Percentiles rank a stretch among this genome's conserved stretches.
Conservation (phyloP, 2,797 vertebrate species). For the Anguilla megastoma region DNA sequence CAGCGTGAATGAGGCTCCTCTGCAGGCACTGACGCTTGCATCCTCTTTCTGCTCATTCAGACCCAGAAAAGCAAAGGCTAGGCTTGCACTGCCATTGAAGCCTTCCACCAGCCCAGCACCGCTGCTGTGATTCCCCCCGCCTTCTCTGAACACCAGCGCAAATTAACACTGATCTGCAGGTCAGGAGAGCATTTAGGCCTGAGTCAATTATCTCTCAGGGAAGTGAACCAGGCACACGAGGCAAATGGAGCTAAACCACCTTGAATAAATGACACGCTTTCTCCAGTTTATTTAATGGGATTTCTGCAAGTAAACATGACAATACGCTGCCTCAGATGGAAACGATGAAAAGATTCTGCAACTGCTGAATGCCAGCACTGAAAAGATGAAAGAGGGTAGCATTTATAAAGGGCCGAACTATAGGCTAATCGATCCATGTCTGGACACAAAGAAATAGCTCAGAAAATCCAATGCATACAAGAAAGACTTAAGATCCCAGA, state of each 20-base stretch:
- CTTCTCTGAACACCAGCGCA: neutral
- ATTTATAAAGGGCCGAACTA: neutral
- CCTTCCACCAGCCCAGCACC: neutral
- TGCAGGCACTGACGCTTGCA: constrained; percentile 1
- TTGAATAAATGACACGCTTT: neutral
- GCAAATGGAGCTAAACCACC: neutral
- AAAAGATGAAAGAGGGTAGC: neutral
- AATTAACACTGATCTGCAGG: neutral
- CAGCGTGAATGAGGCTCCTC: constrained; percentile 28
- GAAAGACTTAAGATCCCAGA: neutral
- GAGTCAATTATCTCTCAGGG: constrained; percentile 5
- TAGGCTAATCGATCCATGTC: neutral
- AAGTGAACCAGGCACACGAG: neutral
- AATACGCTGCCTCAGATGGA: neutral
- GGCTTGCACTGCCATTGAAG: neutral
- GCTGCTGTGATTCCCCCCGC: neutral
- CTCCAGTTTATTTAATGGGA: neutral
- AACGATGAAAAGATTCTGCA: neutral
- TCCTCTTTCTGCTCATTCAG: constrained; percentile 22
- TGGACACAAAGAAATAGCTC: neutral
- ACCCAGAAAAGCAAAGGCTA: neutral
- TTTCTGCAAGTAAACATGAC: neutral
- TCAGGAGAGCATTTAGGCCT: neutral
- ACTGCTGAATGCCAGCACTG: neutral
- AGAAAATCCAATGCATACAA: neutral